These are phyloP conservation scores for Drosophila parvula DNA, from an alignment of 1,140 invertebrate genomes.

Conservation along the genomic window DNA sequence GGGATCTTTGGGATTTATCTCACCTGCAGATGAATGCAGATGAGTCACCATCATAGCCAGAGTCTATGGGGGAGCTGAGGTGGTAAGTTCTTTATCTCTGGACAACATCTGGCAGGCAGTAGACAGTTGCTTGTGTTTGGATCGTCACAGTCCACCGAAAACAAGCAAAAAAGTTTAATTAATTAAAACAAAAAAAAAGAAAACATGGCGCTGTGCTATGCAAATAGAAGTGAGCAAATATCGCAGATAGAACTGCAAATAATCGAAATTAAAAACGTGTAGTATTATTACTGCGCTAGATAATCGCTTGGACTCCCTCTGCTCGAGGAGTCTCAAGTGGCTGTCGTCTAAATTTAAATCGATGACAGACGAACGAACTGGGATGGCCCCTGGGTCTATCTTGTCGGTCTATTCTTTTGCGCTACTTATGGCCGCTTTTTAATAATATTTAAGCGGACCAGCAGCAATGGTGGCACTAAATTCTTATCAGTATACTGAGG, in stretches of 20 bases:
- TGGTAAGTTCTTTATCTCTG: conserved; percentile 52
- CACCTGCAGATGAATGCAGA: conserved; percentile 55
- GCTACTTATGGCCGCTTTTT: conserved; percentile 8
- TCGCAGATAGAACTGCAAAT: conserved; percentile 63
- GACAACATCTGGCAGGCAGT: conserved; percentile 52
- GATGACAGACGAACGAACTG: conserved; percentile 46
- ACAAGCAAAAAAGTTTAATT: conserved; percentile 62
- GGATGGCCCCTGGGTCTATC: conserved; percentile 39
- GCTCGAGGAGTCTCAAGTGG: conserved; percentile 32
- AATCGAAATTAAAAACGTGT: conserved; percentile 57
- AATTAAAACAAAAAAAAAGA: conserved; percentile 52
- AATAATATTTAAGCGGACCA: conserved; percentile 14
- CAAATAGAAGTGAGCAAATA: conserved; percentile 55
- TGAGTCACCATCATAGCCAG: conserved; percentile 44
- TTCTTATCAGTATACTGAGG: conserved; percentile 47
- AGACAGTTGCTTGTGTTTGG: conserved; percentile 77
- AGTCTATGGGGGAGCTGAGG: neutral
- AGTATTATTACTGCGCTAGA: conserved; percentile 37
- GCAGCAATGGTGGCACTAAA: conserved; percentile 47
- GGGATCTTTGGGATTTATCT: conserved; percentile 48
- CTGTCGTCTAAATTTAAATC: conserved; percentile 61
- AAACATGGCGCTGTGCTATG: conserved; percentile 30
- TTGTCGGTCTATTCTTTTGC: conserved; percentile 28
- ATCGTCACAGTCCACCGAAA: conserved; percentile 42
- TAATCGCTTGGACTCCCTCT: conserved; percentile 37